Evolutionary conservation across 1,140 invertebrate species (phyloP), one percentile per base, ranked within the genome.

Genomic region (Aphis gossypii): DNA sequence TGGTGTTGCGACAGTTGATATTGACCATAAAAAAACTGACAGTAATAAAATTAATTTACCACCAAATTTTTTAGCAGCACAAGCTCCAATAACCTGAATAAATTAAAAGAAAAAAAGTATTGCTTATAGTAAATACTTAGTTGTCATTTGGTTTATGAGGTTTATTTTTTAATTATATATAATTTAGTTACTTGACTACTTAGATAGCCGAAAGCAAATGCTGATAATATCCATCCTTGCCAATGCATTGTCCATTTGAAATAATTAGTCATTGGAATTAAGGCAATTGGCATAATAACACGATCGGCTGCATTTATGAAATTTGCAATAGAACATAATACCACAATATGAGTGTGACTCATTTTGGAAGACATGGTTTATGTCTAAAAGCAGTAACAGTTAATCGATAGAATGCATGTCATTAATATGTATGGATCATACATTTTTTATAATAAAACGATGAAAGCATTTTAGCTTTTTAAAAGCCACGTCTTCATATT

Each of bases 261-360:
- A 95, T 97, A 95, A 95, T 97, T 96, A 4, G 97, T 96, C 97
- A 98, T 98, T 3, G 96, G 97, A 56, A 98, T 96, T 94, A 98
- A 97, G 25, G 97, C 97, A 87, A 98, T 97, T 2, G 97, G 97
- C 97, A 98, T 97, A 88, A 98, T 97, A 38, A 97, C 97, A 94
- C 97, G 95, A 95, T 98, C 97, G 4, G 97, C 97, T 82, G 97
- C 97, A 95, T 98, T 98, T 94, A 98, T 97, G 94, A 98, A 97
- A 95, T 98, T 98, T 38, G 97, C 97, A 92, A 96, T 95, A 11
- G 97, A 97, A 95, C 97, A 97, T 87, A 98, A 95, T 84, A 96
- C 96, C 41, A 97, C 96, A 93, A 97, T 97, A 56, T 96, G 95
- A 87, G 96, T 86, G 2, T 86, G 82, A 25, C 92, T 96, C 1